phyloP scores from a whole-genome alignment of 2,888 invertebrate species.

The Eulithis testata region DNA sequence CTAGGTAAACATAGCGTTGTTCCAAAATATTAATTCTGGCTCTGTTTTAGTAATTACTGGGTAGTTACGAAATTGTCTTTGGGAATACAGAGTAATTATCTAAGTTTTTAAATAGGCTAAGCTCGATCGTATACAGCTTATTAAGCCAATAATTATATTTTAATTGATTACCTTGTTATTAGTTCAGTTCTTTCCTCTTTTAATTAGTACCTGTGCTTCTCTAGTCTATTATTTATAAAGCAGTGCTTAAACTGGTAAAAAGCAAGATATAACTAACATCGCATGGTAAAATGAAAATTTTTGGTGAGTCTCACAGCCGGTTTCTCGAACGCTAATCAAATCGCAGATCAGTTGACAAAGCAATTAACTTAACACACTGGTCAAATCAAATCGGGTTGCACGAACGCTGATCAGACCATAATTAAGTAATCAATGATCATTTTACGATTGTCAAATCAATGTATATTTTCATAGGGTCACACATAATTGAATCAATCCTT shows the following conservation, averaged over 20 bases:
- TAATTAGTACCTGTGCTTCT: background rate
- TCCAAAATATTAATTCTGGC: background rate
- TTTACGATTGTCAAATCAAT: too few species aligned
- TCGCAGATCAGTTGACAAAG: too few species aligned
- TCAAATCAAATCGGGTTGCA: too few species aligned
- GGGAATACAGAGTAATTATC: background rate
- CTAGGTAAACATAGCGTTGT: background rate
- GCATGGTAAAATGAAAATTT: too few species aligned
- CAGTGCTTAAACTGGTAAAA: background rate
- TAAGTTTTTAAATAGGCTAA: background rate
- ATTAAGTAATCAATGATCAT: too few species aligned
- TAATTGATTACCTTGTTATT: background rate
- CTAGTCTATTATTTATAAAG: background rate
- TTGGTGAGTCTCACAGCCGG: too few species aligned
- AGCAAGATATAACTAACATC: too few species aligned
- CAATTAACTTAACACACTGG: too few species aligned
- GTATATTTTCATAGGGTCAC: too few species aligned
- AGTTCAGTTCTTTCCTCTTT: background rate
- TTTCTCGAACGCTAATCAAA: too few species aligned
- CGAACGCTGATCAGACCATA: too few species aligned
- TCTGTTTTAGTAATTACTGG: background rate
- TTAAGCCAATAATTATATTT: background rate
- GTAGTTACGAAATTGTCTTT: background rate
- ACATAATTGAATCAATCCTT: too few species aligned
- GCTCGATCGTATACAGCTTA: constrained; percentile 1